Conservation (phyloP, 2,113 vertebrate species). For the Erythrocercus mccallii region DNA sequence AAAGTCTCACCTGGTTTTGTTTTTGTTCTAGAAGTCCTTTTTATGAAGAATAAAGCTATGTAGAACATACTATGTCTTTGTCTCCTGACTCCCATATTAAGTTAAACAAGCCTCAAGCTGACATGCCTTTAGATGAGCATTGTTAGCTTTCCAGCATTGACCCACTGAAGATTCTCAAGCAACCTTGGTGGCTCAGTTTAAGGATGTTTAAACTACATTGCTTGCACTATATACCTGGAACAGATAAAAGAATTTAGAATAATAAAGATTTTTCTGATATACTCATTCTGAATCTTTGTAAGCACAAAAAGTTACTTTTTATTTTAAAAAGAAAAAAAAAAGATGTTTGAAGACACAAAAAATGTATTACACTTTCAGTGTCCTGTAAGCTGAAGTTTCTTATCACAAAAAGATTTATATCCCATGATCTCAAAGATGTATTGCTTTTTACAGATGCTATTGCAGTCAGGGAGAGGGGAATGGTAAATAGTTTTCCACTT, state of each 20-base stretch:
- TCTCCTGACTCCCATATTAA: background rate
- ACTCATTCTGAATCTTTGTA: background rate
- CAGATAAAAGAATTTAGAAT: background rate
- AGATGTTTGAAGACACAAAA: background rate
- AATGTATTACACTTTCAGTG: background rate
- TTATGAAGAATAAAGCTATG: background rate
- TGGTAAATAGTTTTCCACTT: background rate
- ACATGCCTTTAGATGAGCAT: background rate
- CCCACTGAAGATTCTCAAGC: background rate
- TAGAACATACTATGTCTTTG: background rate
- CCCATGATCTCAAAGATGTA: background rate
- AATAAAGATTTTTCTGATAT: background rate
- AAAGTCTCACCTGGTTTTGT: background rate
- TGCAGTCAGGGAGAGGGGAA: background rate
- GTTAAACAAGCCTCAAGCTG: background rate
- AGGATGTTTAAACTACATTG: background rate
- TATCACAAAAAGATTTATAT: slow-evolving; percentile 15
- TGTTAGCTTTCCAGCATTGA: background rate
- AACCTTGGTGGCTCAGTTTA: background rate
- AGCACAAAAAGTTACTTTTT: background rate
- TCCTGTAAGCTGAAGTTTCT: background rate
- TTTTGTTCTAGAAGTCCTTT: background rate
- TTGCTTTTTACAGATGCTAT: background rate
- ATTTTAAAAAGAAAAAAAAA: background rate
- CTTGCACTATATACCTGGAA: background rate